These are phyloP conservation scores for Aricia agestis DNA, from an alignment of 1,140 invertebrate species.

Conservation along the genomic window DNA sequence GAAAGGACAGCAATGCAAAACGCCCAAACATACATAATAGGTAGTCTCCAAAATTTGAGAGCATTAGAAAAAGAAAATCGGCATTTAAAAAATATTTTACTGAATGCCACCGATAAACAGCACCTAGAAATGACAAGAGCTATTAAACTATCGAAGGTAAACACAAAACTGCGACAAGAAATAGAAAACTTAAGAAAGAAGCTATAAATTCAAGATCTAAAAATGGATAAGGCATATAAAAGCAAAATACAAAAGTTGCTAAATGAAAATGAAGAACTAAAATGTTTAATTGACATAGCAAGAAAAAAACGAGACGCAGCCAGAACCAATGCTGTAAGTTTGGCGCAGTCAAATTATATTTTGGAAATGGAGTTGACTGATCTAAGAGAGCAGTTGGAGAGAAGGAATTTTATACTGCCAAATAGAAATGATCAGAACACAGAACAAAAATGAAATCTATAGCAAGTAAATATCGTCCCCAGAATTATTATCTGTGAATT, in stretches of 20 bases:
- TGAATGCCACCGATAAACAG: conserved; percentile 51
- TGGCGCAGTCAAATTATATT: conserved; percentile 55
- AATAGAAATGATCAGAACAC: not conserved
- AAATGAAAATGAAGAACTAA: conserved; percentile 45
- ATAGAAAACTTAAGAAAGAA: conserved; percentile 41
- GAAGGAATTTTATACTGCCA: not conserved
- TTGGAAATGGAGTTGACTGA: conserved; percentile 34
- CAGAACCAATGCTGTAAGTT: conserved; percentile 37
- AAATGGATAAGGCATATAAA: conserved; percentile 26
- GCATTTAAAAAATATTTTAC: conserved; percentile 34
- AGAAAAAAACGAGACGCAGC: conserved; percentile 53
- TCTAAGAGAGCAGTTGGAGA: not conserved
- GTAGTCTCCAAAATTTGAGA: conserved; percentile 32
- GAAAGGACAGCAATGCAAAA: conserved; percentile 25
- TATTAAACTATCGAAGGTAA: conserved; percentile 50
- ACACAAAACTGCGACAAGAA: conserved; percentile 38
- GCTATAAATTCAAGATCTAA: conserved; percentile 19
- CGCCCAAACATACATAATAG: conserved; percentile 28
- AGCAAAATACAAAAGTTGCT: conserved; percentile 35
- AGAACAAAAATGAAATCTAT: not conserved
- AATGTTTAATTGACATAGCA: conserved; percentile 38
- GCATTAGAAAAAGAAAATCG: conserved; percentile 41
- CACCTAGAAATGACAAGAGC: conserved; percentile 67
- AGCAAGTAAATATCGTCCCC: too few species aligned
- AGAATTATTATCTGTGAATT: too few species aligned